These are phyloP conservation scores for Aegotheles bennettii DNA, from an alignment of 2,113 vertebrate species.

Conservation along the genomic window DNA sequence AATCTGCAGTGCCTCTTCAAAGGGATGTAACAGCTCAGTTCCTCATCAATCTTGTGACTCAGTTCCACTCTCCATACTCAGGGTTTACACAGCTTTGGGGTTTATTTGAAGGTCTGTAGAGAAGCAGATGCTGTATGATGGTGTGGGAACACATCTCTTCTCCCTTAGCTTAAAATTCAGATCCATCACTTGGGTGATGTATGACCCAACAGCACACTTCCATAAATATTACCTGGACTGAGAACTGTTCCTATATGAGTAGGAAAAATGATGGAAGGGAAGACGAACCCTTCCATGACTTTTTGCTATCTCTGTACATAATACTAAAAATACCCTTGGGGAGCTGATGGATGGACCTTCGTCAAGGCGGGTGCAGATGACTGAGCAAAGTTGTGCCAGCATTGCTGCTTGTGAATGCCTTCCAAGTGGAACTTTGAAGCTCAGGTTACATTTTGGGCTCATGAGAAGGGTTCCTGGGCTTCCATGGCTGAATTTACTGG, in stretches of 20 bases:
- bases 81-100: background rate
- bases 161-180: background rate
- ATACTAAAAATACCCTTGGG: background rate
- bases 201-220: background rate
- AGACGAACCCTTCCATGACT: background rate
- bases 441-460: background rate
- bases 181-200: fast-evolving
- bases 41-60: background rate
- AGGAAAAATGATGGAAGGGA: background rate
- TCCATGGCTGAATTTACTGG: background rate
- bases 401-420: background rate
- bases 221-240: background rate
- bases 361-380: background rate
- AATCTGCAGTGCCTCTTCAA: background rate
- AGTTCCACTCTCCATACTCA: background rate
- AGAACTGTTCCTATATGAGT: fast-evolving
- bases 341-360: background rate
- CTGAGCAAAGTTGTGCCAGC: background rate
- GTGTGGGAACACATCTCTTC: background rate
- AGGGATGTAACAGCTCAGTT: background rate
- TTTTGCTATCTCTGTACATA: background rate
- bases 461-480: background rate
- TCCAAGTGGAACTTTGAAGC: background rate
- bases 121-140: background rate
- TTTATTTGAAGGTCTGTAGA: background rate